Conservation (phyloP, 2,888 invertebrate genomes). For the Mythimna ferrago region DNA sequence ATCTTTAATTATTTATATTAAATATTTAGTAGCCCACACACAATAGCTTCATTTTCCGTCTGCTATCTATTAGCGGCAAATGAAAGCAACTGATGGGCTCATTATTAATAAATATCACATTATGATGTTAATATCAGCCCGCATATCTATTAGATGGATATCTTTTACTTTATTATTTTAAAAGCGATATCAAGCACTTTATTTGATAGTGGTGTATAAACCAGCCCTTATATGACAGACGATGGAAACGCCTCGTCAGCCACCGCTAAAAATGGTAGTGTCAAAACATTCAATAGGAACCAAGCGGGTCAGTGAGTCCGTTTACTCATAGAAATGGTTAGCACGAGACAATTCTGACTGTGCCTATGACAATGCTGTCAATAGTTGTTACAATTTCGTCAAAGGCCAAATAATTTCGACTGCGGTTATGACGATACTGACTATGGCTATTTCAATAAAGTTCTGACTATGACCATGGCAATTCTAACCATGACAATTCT, state of each 20-base stretch:
- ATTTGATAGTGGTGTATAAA: not conserved
- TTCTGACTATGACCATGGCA: not conserved
- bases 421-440: not conserved
- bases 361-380: no score
- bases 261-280: not conserved
- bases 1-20: constrained; percentile 18
- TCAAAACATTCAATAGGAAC: not conserved
- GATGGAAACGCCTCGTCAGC: not conserved
- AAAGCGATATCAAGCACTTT: constrained; percentile 14
- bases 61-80: constrained; percentile 22
- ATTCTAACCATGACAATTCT: no score
- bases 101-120: constrained; percentile 41
- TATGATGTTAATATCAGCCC: constrained; percentile 40
- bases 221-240: not conserved
- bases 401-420: not conserved
- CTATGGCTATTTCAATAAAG: no score
- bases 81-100: constrained; percentile 34
- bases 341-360: no score
- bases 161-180: constrained; percentile 32
- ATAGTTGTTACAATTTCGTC: not conserved
- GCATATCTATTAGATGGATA: constrained; percentile 34
- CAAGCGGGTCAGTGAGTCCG: no score
- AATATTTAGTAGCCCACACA: constrained; percentile 24
- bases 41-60: constrained; percentile 27
- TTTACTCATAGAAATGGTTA: not conserved